Base-by-base conservation (phyloP, 2,113 vertebrate species). In the Zootoca vivipara region DNA sequence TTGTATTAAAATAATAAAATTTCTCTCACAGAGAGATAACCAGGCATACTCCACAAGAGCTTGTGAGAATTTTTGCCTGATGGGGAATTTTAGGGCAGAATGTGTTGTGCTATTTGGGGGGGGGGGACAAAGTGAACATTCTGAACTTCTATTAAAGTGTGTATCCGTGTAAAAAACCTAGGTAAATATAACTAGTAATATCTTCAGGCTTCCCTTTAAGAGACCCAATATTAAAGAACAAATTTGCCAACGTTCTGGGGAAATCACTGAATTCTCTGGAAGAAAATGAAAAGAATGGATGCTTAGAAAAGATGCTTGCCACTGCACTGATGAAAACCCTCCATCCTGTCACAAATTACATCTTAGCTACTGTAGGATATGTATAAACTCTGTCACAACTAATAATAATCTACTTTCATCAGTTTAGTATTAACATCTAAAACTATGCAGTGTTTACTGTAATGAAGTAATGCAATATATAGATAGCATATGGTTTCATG, bases 361-460 rank as follows among this genome's bases (percentile, higher is more conserved):
- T 98, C 97, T 97, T 96, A 97, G 96, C 97, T 97, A 94, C 95
- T 90, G 97, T 97, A 97, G 96, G 94, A 92, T 93, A 97, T 93
- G 96, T 95, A 97, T 94, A 97, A 91, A 92, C 95, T 97, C 96
- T 83, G 94, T 97, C 96, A 97, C 95, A 97, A 97, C 97, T 97
- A 98, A 98, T 98, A 98, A 98, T 96, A 96, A 97, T 98, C 95
- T 95, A 96, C 97, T 97, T 96, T 95, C 89, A 96, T 96, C 96
- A 96, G 96, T 97, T 98, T 97, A 96, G 95, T 97, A 96, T 97
- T 97, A 97, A 95, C 97, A 97, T 98, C 95, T 95, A 94, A 96
- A 97, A 98, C 98, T 97, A 94, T 98, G 94, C 97, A 96, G 96
- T 98, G 97, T 98, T 98, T 98, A 98, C 97, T 97, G 67, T 96